Percentiles rank a stretch among this genome's conserved stretches.
Conservation (phyloP, 2,888 invertebrate genomes). For the Brachylomia viminalis region DNA sequence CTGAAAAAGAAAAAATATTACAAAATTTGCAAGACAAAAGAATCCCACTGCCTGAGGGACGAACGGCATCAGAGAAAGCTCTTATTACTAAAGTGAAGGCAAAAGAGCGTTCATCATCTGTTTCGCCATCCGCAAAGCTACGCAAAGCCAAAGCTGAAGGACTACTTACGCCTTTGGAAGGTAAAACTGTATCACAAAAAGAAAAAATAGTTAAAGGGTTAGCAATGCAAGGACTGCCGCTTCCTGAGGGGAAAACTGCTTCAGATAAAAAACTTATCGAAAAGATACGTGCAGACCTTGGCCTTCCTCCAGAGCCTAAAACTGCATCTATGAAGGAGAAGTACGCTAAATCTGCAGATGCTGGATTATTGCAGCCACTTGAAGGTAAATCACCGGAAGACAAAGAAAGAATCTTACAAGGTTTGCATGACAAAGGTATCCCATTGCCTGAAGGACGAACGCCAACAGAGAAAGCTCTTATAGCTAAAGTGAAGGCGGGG, state of each 20-base stretch:
- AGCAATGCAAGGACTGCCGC: not conserved
- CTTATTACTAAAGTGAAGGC: slow-evolving; percentile 34
- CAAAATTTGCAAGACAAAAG: slow-evolving; percentile 17
- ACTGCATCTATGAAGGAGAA: not conserved
- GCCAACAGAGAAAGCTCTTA: not conserved
- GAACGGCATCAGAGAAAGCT: slow-evolving; percentile 33
- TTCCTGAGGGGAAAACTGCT: not conserved
- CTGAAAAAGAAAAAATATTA: slow-evolving; percentile 41
- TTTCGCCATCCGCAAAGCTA: not conserved
- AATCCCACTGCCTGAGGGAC: slow-evolving; percentile 21
- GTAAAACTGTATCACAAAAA: slow-evolving; percentile 47
- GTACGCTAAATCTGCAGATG: slow-evolving; percentile 14
- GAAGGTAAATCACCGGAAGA: slow-evolving; percentile 17
- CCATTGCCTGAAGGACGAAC: slow-evolving; percentile 33
- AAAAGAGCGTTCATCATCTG: not conserved
- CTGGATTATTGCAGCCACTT: slow-evolving; percentile 1
- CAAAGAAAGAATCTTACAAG: slow-evolving; percentile 8
- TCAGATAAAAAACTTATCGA: not conserved
- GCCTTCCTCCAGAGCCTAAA: not conserved
- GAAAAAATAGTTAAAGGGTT: slow-evolving; percentile 46
- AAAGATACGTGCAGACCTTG: not conserved
- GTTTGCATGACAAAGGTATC: slow-evolving; percentile 19
- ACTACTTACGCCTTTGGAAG: slow-evolving; percentile 17
- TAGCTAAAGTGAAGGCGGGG: slow-evolving; percentile 1
- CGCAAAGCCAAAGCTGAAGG: slow-evolving; percentile 1